phyloP scores from a whole-genome alignment of 1,140 invertebrate species.

The Dolichoris vasculosae region DNA sequence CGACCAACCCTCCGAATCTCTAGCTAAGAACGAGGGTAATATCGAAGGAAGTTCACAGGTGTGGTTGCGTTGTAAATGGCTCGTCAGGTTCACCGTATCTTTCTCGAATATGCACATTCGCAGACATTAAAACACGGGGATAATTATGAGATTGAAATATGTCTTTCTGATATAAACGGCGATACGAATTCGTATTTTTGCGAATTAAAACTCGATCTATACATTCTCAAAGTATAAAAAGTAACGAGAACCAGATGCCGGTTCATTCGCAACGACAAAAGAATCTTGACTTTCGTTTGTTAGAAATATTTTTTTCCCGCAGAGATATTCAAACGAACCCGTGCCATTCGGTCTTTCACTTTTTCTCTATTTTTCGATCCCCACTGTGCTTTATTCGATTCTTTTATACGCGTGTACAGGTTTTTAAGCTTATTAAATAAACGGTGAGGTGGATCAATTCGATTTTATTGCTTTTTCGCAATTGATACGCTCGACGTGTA shows the following conservation, averaged over 20 bases:
- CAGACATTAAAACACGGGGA: not conserved
- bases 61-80: conserved; percentile 63
- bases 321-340: not conserved
- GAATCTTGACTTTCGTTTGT: not conserved
- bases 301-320: not conserved
- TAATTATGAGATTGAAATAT: not conserved
- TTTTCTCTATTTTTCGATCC: not conserved
- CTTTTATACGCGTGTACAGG: not conserved
- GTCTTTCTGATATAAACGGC: not conserved
- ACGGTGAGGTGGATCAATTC: not conserved
- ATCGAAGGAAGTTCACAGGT: conserved; percentile 68
- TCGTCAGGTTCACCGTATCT: conserved; percentile 60
- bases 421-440: conserved; percentile 27
- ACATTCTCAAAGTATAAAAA: not conserved
- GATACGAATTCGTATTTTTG: not conserved
- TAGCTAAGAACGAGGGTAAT: conserved; percentile 58
- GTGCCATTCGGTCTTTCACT: not conserved
- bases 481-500: not conserved
- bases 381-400: not conserved
- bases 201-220: not conserved
- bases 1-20: not conserved
- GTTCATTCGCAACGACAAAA: no score
- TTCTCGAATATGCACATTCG: not conserved
- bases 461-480: conserved; percentile 19
- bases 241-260: not conserved